Conservation (phyloP, 1,140 invertebrate species). For the Drosophila ogumai region DNA sequence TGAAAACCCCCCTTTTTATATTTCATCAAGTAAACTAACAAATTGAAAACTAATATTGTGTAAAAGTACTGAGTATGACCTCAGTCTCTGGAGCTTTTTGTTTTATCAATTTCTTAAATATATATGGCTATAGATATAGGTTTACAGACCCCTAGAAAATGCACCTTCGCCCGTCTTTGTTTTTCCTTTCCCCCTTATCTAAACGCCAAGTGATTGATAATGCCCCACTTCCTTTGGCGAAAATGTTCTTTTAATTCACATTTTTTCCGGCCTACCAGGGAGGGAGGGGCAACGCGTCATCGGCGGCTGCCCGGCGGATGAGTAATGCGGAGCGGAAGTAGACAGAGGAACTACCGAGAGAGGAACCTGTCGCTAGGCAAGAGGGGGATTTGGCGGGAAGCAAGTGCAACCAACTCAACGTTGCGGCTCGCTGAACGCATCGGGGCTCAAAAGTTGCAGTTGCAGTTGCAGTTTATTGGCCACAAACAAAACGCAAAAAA, state of each 20-base stretch:
- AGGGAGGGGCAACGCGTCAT: constrained; percentile 58
- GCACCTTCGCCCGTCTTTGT: constrained; percentile 20
- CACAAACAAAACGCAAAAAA: constrained; percentile 58
- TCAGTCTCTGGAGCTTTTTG: constrained; percentile 1
- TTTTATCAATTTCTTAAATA: constrained; percentile 10
- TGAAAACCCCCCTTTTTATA: not conserved
- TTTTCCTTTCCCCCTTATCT: constrained; percentile 33
- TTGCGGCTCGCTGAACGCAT: constrained; percentile 65
- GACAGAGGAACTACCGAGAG: constrained; percentile 34
- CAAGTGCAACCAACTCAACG: constrained; percentile 58
- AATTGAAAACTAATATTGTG: not conserved
- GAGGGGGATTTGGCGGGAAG: constrained; percentile 6
- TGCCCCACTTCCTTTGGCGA: constrained; percentile 63
- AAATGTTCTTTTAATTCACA: constrained; percentile 46
- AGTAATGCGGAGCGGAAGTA: constrained; percentile 70
- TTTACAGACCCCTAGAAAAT: constrained; percentile 19
- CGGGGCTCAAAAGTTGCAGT: constrained; percentile 51
- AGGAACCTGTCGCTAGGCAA: constrained; percentile 25
- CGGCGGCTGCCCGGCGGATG: constrained; percentile 30
- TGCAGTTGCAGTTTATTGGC: constrained; percentile 75
- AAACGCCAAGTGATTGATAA: constrained; percentile 61
- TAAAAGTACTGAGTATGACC: constrained; percentile 1
- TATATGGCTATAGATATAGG: constrained; percentile 10
- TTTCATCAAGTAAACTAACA: not conserved
- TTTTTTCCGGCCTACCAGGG: constrained; percentile 17